Evolutionary conservation across 1,140 invertebrate species (phyloP).

Genomic region (Lasioglossum albipes): DNA sequence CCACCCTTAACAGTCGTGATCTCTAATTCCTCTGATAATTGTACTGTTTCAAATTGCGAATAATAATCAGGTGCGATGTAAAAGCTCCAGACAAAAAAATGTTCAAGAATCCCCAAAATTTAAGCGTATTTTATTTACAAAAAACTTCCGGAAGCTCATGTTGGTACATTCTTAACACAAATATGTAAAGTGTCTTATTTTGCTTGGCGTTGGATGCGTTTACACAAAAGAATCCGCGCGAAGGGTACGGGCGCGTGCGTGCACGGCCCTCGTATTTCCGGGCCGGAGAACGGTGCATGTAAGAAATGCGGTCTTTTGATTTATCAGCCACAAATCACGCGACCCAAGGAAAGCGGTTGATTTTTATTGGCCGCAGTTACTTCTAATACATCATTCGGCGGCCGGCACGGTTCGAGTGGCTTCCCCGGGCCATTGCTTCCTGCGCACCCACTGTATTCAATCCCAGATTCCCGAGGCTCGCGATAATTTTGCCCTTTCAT

Average conservation of each 20-base stretch:
- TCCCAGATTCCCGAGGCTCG: conserved; percentile 46
- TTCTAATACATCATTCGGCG: conserved; percentile 65
- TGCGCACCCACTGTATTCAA: conserved; percentile 43
- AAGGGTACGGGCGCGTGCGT: conserved; percentile 18
- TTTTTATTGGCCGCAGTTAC: conserved; percentile 68
- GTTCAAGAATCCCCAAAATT: too few relatives aligned
- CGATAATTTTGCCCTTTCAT: conserved; percentile 49
- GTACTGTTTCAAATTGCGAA: too few relatives aligned
- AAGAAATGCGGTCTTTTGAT: conserved; percentile 62
- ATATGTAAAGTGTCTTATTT: too few relatives aligned
- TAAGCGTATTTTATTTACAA: too few relatives aligned
- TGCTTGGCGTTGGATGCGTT: background rate
- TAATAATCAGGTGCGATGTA: too few relatives aligned
- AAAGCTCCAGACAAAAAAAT: too few relatives aligned
- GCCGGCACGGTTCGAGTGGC: conserved; percentile 28
- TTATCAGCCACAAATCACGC: conserved; percentile 67
- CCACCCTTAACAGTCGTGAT: too few relatives aligned
- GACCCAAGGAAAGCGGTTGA: conserved; percentile 61
- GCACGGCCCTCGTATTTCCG: conserved; percentile 36
- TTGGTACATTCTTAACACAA: too few relatives aligned
- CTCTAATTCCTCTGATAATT: too few relatives aligned
- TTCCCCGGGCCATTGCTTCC: conserved; percentile 52
- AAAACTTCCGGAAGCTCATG: too few relatives aligned
- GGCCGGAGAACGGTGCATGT: conserved; percentile 39
- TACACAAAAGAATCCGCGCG: conserved; percentile 16